Conservation (phyloP, 2,888 invertebrate genomes). For the Drosophila pseudotalamancana region DNA sequence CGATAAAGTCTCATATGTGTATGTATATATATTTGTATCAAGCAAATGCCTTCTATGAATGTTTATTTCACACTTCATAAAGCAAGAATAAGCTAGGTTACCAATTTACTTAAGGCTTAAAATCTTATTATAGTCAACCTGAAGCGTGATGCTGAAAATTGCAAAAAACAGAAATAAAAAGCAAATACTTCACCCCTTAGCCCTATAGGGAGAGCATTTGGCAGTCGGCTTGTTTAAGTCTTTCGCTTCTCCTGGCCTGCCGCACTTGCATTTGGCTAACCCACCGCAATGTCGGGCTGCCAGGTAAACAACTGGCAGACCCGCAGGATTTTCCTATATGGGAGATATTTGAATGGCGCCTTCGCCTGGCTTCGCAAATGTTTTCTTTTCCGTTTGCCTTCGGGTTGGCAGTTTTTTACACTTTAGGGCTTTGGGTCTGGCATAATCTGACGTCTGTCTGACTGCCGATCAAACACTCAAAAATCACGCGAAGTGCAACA, state of each 20-base stretch:
- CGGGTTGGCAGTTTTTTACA: conserved; percentile 15
- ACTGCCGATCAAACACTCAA: conserved; percentile 56
- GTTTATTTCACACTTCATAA: no score
- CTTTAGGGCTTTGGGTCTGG: conserved; percentile 18
- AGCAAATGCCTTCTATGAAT: no score
- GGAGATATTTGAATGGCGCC: conserved; percentile 15
- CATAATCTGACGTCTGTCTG: conserved; percentile 59
- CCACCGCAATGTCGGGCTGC: conserved; percentile 39
- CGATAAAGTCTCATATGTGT: no score
- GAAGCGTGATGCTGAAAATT: no score
- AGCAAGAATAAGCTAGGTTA: no score
- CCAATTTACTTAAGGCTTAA: no score
- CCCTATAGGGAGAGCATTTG: conserved; percentile 31
- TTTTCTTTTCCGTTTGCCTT: conserved; percentile 16
- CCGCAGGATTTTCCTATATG: conserved; percentile 20
- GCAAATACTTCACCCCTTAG: no score
- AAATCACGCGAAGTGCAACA: conserved; percentile 48
- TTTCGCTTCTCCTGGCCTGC: neutral
- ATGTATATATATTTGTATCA: no score
- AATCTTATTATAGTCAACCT: no score
- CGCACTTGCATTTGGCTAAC: conserved; percentile 49
- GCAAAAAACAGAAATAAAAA: no score
- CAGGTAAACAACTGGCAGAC: conserved; percentile 55
- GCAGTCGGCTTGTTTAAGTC: conserved; percentile 9
- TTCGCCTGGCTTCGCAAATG: conserved; percentile 14